Evolutionary conservation across 2,113 vertebrate genomes (phyloP).

Genomic region (Cichladusa arquata): DNA sequence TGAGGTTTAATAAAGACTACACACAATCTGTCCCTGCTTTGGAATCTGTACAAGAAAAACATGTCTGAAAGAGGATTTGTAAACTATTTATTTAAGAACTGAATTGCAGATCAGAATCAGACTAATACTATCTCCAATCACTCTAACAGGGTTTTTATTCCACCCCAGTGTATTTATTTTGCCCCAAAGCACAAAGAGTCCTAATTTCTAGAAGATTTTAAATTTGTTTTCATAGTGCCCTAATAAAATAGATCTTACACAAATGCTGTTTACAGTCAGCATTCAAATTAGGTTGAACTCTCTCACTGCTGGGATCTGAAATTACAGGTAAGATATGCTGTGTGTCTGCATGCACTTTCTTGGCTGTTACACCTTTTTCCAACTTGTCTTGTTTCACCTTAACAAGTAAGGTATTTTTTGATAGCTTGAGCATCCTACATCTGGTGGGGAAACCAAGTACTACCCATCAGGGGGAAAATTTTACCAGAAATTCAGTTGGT

Average conservation of each 20-base stretch:
- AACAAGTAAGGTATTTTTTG: accelerated
- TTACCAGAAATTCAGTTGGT: not conserved
- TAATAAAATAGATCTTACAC: not conserved
- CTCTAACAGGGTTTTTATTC: not conserved
- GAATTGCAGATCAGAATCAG: not conserved
- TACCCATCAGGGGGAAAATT: not conserved
- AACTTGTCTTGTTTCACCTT: not conserved
- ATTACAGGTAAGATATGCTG: not conserved
- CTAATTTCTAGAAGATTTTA: not conserved
- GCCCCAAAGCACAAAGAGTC: not conserved
- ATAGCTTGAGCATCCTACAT: not conserved
- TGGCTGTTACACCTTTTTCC: not conserved
- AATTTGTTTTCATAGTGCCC: not conserved
- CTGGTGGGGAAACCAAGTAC: not conserved
- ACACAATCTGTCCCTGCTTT: not conserved
- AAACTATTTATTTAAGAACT: not conserved
- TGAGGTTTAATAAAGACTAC: not conserved
- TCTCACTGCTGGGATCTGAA: not conserved
- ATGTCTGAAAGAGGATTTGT: not conserved
- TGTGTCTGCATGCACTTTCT: not conserved
- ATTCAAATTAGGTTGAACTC: not conserved
- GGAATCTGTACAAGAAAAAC: not conserved
- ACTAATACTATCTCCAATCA: not conserved
- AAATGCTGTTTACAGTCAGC: not conserved
- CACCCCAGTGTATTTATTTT: not conserved